A percentile compares a stretch with the other conserved stretches of the same genome.
Conservation (phyloP, 2,888 invertebrate species). For the Apantesis nais region DNA sequence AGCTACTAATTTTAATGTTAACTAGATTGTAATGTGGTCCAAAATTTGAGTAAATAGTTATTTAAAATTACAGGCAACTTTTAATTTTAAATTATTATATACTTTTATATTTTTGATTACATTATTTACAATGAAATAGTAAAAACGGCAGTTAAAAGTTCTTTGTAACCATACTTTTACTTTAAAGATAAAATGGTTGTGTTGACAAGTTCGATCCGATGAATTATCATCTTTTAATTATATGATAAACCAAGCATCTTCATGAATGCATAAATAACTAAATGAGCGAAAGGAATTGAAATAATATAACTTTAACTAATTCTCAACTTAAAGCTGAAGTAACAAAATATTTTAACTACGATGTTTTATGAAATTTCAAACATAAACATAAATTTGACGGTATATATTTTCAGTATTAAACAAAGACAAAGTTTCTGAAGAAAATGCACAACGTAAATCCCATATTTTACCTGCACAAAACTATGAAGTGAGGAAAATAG, state of each 20-base stretch:
- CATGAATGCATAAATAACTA: too few relatives aligned
- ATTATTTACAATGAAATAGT: neutral
- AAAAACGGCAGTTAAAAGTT: too few relatives aligned
- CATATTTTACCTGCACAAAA: conserved; percentile 6
- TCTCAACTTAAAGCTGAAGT: neutral
- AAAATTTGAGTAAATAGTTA: neutral
- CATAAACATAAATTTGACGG: neutral
- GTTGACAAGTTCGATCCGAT: neutral
- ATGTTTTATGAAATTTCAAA: neutral
- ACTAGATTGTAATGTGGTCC: neutral
- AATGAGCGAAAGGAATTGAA: too few relatives aligned
- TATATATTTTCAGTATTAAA: neutral
- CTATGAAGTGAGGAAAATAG: conserved; percentile 7
- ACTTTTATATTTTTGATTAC: neutral
- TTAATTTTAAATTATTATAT: neutral
- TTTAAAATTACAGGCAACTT: neutral
- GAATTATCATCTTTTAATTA: too few relatives aligned
- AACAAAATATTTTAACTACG: neutral
- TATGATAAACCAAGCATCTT: too few relatives aligned
- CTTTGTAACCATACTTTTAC: neutral
- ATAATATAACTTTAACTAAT: too few relatives aligned
- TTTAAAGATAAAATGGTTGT: neutral
- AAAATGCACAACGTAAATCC: conserved; percentile 2
- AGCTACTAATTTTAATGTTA: neutral
- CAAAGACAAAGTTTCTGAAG: neutral